Base-by-base conservation (phyloP, 2,797 vertebrate species). In the Enteromius paludinosus region DNA sequence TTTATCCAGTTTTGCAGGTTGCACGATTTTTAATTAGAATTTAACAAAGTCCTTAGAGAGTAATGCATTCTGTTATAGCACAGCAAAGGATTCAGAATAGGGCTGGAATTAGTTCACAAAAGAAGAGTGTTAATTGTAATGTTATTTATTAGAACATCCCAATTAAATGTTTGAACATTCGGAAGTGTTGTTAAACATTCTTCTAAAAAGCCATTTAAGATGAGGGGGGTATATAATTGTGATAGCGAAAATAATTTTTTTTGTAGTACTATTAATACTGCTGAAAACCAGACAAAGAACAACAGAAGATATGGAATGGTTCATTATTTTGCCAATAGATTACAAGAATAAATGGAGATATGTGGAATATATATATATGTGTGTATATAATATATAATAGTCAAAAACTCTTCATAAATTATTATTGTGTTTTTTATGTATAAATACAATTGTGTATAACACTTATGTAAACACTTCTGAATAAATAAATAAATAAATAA, bases 91-190 rank as follows among this genome's bases (percentile, higher is more conserved):
- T 69, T 17, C 10, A 20, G 47, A 59, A 14, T 7, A 61, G 18
- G 18, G 17, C 47, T 49, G 28, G 68, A 49, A 35, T 72, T 81
- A 45, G 25, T 61, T 61, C 12, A 23, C 38, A 71, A 33, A 71
- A 23, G 38, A 49, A 28, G 20, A 72, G 8, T 11, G 20, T 72
- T 80, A 47, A 72, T 61, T 72, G 20, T 80, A 47, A 62, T 14
- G 38, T 61, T 80, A 81, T 62, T 62, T 64, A 73, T 73, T 64
- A 49, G 43, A 52, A 72, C 10, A 64, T 28, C 45, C 33, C 30
- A 72, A 81, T 81, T 72, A 72, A 72, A 28, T 76, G 73, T 76
- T 59, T 59, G 33, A 74, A 80, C 78, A 62, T 71, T 81, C n/a
- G 38, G 20, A 64, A 52, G 72, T 61, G 41, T 62, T 45, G 68